phyloP scores from a whole-genome alignment of 1,140 invertebrate species.

The Aphaenogaster rudis region DNA sequence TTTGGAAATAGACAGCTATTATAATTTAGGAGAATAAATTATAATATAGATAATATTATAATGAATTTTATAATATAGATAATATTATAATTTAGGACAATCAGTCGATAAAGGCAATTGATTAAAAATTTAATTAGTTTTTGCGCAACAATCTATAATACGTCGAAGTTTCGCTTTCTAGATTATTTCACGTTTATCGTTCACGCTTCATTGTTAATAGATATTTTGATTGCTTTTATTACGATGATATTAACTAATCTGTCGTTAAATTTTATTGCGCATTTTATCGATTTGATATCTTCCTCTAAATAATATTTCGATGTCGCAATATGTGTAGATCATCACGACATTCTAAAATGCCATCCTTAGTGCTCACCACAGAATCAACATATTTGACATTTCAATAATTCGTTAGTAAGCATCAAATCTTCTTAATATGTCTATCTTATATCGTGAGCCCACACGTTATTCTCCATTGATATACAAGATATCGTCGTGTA shows the following conservation, averaged over 20 bases:
- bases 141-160: background rate
- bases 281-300: slow-evolving; percentile 31
- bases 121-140: slow-evolving; percentile 18
- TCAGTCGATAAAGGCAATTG: background rate
- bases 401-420: slow-evolving; percentile 32
- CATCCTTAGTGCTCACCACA: background rate
- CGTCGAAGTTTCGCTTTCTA: background rate
- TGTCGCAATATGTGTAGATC: background rate
- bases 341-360: slow-evolving; percentile 19
- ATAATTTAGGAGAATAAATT: background rate
- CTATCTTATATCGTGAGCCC: background rate
- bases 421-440: slow-evolving; percentile 18
- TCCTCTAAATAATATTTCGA: background rate
- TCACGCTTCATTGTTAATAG: background rate
- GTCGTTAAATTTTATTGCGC: background rate
- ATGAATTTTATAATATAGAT: background rate
- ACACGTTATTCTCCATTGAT: background rate
- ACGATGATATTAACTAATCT: background rate
- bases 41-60: background rate
- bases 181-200: background rate
- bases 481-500: slow-evolving; percentile 8
- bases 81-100: background rate
- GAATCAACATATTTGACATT: slow-evolving; percentile 15
- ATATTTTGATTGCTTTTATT: slow-evolving; percentile 7
- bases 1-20: background rate